Percentiles rank a stretch among this genome's conserved stretches.
Conservation (phyloP, 2,797 vertebrate species). For the Sebastes elongatus region DNA sequence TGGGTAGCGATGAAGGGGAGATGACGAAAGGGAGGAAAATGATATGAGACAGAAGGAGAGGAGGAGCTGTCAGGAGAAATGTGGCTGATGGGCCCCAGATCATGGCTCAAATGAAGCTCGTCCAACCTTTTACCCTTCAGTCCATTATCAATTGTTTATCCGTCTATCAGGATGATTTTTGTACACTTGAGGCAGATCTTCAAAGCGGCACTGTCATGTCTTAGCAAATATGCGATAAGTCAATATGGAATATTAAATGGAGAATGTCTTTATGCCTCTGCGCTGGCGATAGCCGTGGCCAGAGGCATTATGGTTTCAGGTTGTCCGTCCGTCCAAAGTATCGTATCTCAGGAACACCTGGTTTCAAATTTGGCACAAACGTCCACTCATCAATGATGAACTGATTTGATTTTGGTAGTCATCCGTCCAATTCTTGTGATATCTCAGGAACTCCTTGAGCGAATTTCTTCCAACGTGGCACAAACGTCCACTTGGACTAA, state of each 20-base stretch:
- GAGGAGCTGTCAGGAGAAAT: conserved; percentile 64
- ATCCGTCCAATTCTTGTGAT: neutral
- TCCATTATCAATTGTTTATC: conserved; percentile 46
- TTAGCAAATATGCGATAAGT: neutral
- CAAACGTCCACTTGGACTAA: too few relatives aligned
- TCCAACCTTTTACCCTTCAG: conserved; percentile 57
- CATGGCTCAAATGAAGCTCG: conserved; percentile 59
- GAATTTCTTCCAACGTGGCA: too few relatives aligned
- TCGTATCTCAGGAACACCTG: neutral
- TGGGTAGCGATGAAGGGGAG: conserved; percentile 53
- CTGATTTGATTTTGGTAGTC: neutral
- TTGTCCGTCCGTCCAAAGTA: neutral
- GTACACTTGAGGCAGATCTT: conserved; percentile 1
- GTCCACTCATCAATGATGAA: neutral
- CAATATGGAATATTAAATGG: neutral
- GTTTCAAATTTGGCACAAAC: neutral
- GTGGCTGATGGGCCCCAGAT: conserved; percentile 61
- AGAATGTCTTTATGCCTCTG: neutral
- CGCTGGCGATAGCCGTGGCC: neutral
- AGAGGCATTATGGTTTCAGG: neutral
- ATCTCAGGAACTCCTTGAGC: too few relatives aligned
- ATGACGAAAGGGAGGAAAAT: conserved; percentile 66
- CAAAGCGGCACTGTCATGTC: neutral
- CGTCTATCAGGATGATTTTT: conserved; percentile 33
- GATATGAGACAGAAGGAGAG: conserved; percentile 70